These are phyloP conservation scores for Pyrgus malvae DNA, from an alignment of 2,888 invertebrate species.

Conservation along the genomic window DNA sequence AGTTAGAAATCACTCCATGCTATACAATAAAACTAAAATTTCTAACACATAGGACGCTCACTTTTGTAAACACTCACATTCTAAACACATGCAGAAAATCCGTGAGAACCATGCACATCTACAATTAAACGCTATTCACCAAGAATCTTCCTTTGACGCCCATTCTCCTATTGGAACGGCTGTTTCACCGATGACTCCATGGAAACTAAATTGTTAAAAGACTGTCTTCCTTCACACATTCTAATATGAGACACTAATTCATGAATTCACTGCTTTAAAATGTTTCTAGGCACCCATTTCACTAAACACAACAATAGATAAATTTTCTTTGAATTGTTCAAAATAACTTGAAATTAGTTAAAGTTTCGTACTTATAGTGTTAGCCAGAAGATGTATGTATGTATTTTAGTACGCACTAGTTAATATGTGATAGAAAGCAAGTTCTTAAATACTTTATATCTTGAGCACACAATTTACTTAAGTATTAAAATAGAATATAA, in stretches of 20 bases:
- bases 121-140: slow-evolving; percentile 50
- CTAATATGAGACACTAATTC: not conserved
- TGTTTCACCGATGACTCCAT: slow-evolving; percentile 17
- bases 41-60: too few species aligned
- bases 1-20: too few species aligned
- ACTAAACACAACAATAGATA: not conserved
- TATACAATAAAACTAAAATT: too few species aligned
- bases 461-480: not conserved
- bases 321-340: not conserved
- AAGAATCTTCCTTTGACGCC: slow-evolving; percentile 66
- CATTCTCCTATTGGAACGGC: slow-evolving; percentile 44
- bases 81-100: slow-evolving; percentile 8
- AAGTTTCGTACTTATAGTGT: not conserved
- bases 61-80: not conserved
- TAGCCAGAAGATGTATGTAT: too few species aligned
- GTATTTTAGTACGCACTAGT: not conserved
- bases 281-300: not conserved
- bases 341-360: not conserved
- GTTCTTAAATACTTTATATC: not conserved
- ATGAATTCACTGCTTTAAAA: too few species aligned
- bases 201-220: not conserved
- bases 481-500: not conserved
- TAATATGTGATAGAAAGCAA: too few species aligned
- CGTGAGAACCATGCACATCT: slow-evolving; percentile 2
- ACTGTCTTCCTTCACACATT: slow-evolving; percentile 3